Evolutionary conservation across 2,113 vertebrate species (phyloP), one percentile per base, ranked within the genome.

Genomic region (Tupaia tana): DNA sequence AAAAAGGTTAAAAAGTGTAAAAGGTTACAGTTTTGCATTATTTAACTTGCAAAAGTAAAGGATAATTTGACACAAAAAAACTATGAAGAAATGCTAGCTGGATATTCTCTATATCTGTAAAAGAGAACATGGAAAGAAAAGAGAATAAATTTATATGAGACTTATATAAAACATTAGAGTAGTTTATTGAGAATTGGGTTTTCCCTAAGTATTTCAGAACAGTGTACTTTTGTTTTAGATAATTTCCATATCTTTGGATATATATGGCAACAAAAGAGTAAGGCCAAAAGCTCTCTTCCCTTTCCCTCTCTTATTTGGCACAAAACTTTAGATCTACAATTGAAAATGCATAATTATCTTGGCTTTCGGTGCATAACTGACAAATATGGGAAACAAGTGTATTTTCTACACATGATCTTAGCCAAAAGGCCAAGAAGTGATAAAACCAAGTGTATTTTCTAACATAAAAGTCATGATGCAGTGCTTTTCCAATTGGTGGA

Each of bases 141-240:
- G 24, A 73, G 83, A 59, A 31, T 79, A 15, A 79, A 11, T 91
- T 81, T 90, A 93, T 79, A 63, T 61, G 84, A 70, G 18, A 94
- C 88, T 82, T 90, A 86, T 61, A 80, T 89, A 71, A 90, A 63
- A 69, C 22, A 11, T 85, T 69, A 84, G 31, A 43, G 1, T 34
- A 91, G 61, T 11, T 54, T 91, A 79, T 81, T 93, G 75, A 89
- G 87, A 91, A 83, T 54, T 91, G 80, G 4, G 79, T 95, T 96
- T 79, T 79, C 29, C 66, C 29, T 63, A 54, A 95, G 25, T 81
- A n/a, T 89, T 89, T 92, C 34, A 89, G 59, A 90, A 64, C 66
- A 78, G 59, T 43, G 84, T 94, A 84, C 74, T 85, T 34, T 43
- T 59, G 8, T 86, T 86, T 92, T 89, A 12, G 14, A 24, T 90